Base-by-base conservation (phyloP, 64 coral and sea anemone genomes). In the Pocillopora damicornis region DNA sequence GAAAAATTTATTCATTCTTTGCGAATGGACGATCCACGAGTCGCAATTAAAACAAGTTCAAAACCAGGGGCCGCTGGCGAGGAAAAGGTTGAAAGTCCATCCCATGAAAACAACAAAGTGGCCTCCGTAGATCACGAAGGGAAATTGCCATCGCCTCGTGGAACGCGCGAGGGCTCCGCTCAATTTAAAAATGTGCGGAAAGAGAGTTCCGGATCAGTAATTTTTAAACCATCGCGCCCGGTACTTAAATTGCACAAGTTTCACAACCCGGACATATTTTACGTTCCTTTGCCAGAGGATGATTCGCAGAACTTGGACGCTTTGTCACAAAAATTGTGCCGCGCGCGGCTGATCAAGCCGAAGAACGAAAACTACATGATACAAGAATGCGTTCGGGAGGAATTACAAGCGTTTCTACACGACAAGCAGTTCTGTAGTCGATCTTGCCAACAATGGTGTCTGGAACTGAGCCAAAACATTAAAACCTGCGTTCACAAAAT, bases 401-500 rank as follows among this genome's bases (percentile, higher is more conserved):
- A 92, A 64, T 64, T 92, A 14, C 79, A 87, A 18, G 67, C 25
- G 13, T 92, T 78, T 35, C 75, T 92, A 14, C 56, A 80, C 6
- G 83, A 72, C 13, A 92, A 92, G 80, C 66, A 90, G 37, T 99
- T 99, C 79, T 80, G 74, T 15, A 77, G 91, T 69, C 82, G 79
- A 26, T 60, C 85, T 17, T 95, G 97, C 65, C 97, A 95, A 61
- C 71, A 85, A 20, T 99, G 97, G 97, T 99, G 97, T 62, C 79
- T 81, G 20, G 91, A 95, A 6, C 87, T 99, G 4, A 88, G 88
- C 36, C 90, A 95, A 59, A 83, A 51, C 20, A 88, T 99, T 16
- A 99, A 95, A 64, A 86, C 76, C 22, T 35, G 71, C 10, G 90
- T 99, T 0, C 97, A 99, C 74, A 79, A 81, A 45, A 56, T 95